phyloP scores from a whole-genome alignment of 2,113 vertebrate genomes.

The Mormoops blainvillei region DNA sequence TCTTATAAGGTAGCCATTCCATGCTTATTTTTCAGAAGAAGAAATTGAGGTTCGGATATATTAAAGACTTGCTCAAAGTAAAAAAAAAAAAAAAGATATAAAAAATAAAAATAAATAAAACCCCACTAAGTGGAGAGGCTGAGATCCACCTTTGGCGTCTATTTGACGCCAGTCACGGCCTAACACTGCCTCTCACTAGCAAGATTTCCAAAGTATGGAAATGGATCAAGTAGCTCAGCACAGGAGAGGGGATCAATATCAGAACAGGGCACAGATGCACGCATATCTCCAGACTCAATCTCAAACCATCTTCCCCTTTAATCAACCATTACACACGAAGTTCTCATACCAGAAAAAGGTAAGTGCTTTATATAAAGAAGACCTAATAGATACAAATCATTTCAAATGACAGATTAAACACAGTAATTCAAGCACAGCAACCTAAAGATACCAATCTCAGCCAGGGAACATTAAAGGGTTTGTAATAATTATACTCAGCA shows the following conservation, averaged over 20 bases:
- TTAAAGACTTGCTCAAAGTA: neutral
- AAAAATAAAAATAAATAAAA: neutral
- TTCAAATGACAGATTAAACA: slow-evolving; percentile 43
- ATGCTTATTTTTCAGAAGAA: neutral
- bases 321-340: neutral
- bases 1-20: neutral
- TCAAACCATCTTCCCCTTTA: neutral
- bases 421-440: slow-evolving; percentile 27
- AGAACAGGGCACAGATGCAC: too few relatives aligned
- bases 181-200: neutral
- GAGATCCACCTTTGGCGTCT: neutral
- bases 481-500: slow-evolving; percentile 25
- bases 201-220: neutral
- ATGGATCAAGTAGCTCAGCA: neutral
- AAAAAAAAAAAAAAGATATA: too few relatives aligned
- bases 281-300: neutral
- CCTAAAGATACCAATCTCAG: slow-evolving; percentile 41
- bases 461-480: slow-evolving; percentile 40
- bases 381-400: slow-evolving; percentile 31
- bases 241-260: neutral
- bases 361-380: neutral
- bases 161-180: neutral
- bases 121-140: neutral
- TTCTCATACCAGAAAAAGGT: slow-evolving; percentile 8
- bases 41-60: neutral